A percentile compares a stretch with the other conserved stretches of the same genome.
These are phyloP conservation scores for Boulengeromyrus knoepffleri DNA, from an alignment of 2,113 vertebrate genomes.

Conservation along the genomic window DNA sequence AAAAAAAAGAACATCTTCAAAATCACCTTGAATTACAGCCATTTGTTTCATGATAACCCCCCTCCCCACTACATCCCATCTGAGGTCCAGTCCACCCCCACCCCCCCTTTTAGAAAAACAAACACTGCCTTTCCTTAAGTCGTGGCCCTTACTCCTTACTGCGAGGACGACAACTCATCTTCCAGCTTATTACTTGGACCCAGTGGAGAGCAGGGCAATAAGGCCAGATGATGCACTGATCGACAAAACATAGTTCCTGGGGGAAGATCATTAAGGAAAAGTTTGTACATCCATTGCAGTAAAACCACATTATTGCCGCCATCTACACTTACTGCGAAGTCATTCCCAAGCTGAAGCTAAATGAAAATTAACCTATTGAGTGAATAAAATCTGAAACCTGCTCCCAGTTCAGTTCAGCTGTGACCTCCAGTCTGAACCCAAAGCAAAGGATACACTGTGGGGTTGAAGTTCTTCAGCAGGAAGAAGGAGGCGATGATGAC, in stretches of 20 bases:
- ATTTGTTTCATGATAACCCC: neutral
- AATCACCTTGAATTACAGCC: neutral
- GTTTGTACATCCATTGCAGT: neutral
- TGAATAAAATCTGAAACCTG: neutral
- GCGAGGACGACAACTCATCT: neutral
- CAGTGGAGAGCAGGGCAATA: conserved; percentile 92
- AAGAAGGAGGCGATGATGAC: conserved; percentile 95
- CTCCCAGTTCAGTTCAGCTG: neutral
- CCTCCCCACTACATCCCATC: neutral
- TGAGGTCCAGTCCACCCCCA: neutral
- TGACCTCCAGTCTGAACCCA: neutral
- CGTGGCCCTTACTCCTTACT: neutral
- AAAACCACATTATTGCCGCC: neutral
- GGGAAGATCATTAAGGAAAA: conserved; percentile 61
- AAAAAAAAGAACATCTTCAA: neutral
- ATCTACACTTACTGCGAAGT: neutral
- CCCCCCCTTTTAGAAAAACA: conserved; percentile 5
- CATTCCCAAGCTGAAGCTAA: neutral
- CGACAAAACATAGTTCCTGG: conserved; percentile 93
- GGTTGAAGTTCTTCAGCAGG: conserved; percentile 96
- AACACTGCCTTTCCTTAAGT: conserved; percentile 12
- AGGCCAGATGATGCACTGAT: conserved; percentile 92
- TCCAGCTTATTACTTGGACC: conserved; percentile 77
- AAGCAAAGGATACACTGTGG: conserved; percentile 91
- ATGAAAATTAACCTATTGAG: neutral